Base-by-base conservation (phyloP, 2,113 vertebrate species). In the Melanerpes aurifrons region DNA sequence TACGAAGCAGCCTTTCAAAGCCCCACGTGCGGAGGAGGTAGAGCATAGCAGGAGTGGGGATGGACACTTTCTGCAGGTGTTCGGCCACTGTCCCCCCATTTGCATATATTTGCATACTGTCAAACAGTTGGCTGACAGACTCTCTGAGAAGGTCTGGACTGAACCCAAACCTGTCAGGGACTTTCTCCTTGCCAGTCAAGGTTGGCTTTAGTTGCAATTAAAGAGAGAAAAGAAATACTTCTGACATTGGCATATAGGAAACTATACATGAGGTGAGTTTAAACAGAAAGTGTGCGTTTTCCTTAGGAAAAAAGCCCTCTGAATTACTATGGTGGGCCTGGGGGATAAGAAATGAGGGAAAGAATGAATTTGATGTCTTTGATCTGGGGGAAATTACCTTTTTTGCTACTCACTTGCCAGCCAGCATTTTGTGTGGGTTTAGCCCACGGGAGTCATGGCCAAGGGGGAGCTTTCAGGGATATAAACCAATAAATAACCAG, bases 141-240 rank as follows among this genome's bases (percentile, higher is more conserved):
- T 95, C 97, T 97, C 97, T 97, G 98, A 98, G 97, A 98, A 98
- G 98, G 98, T 97, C 98, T 98, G 98, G 98, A 98, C 97, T 89
- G 95, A 77, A 95, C 98, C 98, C 98, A 98, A 98, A 98, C 97
- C 98, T 98, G 98, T 98, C 98, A 98, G 94, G 91, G 97, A 96
- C 96, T 98, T 98, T 98, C 98, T 98, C 98, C 98, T 98, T 98
- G 98, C 98, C 97, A 97, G 97, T 98, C 98, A 98, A 98, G 98
- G 98, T 98, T 98, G 98, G 97, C 96, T 97, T 83, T 89, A 90
- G 93, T 92, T 88, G 97, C 97, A 98, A 97, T 98, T 97, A 98
- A 91, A 92, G 97, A 96, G 84, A 95, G 95, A 96, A 94, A 97
- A 93, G 87, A 93, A 97, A 82, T 89, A 56, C 96, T 97, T 90